phyloP scores from a whole-genome alignment of 2,888 invertebrate species.

The Scrobipalpa costella region DNA sequence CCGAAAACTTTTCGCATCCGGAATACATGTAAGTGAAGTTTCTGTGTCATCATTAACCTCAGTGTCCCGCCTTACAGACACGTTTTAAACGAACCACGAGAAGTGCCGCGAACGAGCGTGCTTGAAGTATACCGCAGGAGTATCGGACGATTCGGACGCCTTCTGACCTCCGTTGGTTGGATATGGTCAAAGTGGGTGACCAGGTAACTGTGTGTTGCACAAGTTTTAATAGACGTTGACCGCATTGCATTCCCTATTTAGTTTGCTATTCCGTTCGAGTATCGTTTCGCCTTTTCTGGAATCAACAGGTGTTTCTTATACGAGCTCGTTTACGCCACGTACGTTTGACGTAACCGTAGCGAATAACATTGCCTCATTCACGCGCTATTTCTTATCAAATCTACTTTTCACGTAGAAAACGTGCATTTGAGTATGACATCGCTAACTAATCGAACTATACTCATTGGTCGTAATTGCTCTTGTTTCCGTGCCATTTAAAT shows the following conservation, averaged over 20 bases:
- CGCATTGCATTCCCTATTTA: slow-evolving; percentile 14
- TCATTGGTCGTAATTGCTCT: slow-evolving; percentile 21
- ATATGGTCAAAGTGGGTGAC: slow-evolving; percentile 57
- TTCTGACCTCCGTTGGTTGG: slow-evolving; percentile 45
- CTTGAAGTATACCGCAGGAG: slow-evolving; percentile 52
- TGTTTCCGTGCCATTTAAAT: slow-evolving; percentile 23
- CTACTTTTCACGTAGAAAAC: slow-evolving; percentile 23
- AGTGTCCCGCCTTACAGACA: slow-evolving; percentile 58
- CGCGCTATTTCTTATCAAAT: slow-evolving; percentile 34
- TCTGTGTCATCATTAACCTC: slow-evolving; percentile 64
- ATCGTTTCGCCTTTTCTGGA: slow-evolving; percentile 37
- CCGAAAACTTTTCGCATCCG: slow-evolving; percentile 48
- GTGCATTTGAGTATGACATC: slow-evolving; percentile 21
- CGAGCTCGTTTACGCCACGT: slow-evolving; percentile 40
- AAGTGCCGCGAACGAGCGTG: slow-evolving; percentile 56
- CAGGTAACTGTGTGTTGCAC: slow-evolving; percentile 49
- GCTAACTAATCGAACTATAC: slow-evolving; percentile 10
- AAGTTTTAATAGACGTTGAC: slow-evolving; percentile 31
- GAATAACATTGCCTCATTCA: slow-evolving; percentile 28
- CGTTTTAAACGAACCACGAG: slow-evolving; percentile 52
- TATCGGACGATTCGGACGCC: slow-evolving; percentile 42
- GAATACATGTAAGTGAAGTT: slow-evolving; percentile 72
- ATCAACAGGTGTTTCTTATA: slow-evolving; percentile 56
- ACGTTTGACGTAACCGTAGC: slow-evolving; percentile 28
- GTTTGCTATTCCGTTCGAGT: slow-evolving; percentile 35